Percentiles rank a stretch among this genome's conserved stretches.
Evolutionary conservation across 2,888 invertebrate genomes (phyloP).

Genomic region (Philopedon plagiatum): DNA sequence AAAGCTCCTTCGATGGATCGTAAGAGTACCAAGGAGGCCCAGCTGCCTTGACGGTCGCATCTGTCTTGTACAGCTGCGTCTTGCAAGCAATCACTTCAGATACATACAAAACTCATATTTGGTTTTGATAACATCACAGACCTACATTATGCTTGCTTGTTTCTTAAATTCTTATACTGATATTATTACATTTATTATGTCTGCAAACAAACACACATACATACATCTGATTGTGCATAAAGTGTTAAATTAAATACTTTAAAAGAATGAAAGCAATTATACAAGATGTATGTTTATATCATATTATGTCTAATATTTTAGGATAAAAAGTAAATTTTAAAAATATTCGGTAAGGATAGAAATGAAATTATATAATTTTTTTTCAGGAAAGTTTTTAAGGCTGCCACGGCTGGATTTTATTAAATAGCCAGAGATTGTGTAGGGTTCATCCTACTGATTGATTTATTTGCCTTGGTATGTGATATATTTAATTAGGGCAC

Average conservation of each 20-base stretch:
- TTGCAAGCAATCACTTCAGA: slow-evolving; percentile 61
- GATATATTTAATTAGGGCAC: no score
- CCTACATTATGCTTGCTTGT: slow-evolving; percentile 31
- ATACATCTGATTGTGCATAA: slow-evolving; percentile 3
- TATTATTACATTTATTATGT: slow-evolving; percentile 24
- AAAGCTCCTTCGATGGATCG: slow-evolving; percentile 31
- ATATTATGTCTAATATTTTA: neutral
- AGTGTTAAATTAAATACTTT: neutral
- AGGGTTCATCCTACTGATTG: no score
- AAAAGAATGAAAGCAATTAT: neutral
- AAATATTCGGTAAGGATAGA: no score
- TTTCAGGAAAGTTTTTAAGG: no score
- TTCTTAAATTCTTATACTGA: slow-evolving; percentile 30
- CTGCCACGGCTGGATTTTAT: no score
- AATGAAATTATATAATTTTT: no score
- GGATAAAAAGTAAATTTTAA: neutral
- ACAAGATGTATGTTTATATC: neutral
- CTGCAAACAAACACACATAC: neutral
- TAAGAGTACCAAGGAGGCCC: slow-evolving; percentile 54
- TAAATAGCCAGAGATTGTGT: no score
- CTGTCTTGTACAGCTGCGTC: slow-evolving; percentile 64
- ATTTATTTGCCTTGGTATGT: no score
- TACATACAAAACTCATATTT: slow-evolving; percentile 59
- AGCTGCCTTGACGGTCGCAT: slow-evolving; percentile 61
- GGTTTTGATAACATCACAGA: slow-evolving; percentile 60